Conservation (phyloP, 1,140 invertebrate genomes). For the Seison nebaliae region DNA sequence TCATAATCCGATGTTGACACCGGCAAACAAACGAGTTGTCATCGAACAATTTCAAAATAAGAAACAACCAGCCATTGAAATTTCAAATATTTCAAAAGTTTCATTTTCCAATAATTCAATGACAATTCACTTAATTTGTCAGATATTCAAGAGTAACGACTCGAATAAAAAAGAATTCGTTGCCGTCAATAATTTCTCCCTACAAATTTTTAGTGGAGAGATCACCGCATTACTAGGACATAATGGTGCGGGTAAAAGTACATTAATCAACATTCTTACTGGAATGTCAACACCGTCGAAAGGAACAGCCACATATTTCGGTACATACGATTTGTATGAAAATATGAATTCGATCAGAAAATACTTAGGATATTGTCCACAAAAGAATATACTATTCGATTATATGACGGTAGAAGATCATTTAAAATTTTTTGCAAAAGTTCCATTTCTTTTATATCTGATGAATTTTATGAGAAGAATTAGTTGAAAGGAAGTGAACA, state of each 20-base stretch:
- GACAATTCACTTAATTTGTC: too few species aligned
- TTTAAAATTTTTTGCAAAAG: slow-evolving; percentile 14
- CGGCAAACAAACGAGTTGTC: too few species aligned
- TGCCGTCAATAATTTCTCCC: slow-evolving; percentile 2
- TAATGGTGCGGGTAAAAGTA: slow-evolving; percentile 38
- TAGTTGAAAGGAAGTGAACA: slow-evolving; percentile 24
- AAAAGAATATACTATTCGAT: slow-evolving; percentile 35
- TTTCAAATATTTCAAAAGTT: too few species aligned
- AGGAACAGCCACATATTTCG: slow-evolving; percentile 37
- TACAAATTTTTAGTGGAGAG: slow-evolving; percentile 10
- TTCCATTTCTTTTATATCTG: too few species aligned
- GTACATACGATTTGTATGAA: slow-evolving; percentile 37
- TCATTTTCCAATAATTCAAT: too few species aligned
- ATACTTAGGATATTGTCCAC: slow-evolving; percentile 34
- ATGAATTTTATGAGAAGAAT: slow-evolving; percentile 15
- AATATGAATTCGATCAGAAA: slow-evolving; percentile 30
- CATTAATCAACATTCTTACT: slow-evolving; percentile 39
- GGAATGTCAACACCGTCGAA: slow-evolving; percentile 36
- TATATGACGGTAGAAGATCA: slow-evolving; percentile 50
- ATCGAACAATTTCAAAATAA: too few species aligned
- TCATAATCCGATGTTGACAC: too few species aligned
- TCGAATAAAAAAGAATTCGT: slow-evolving; percentile 15
- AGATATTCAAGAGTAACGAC: too few species aligned
- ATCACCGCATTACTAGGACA: slow-evolving; percentile 38
- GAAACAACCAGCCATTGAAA: too few species aligned